Base-by-base conservation (phyloP, 1,140 invertebrate species). In the Halictus rubicundus region DNA sequence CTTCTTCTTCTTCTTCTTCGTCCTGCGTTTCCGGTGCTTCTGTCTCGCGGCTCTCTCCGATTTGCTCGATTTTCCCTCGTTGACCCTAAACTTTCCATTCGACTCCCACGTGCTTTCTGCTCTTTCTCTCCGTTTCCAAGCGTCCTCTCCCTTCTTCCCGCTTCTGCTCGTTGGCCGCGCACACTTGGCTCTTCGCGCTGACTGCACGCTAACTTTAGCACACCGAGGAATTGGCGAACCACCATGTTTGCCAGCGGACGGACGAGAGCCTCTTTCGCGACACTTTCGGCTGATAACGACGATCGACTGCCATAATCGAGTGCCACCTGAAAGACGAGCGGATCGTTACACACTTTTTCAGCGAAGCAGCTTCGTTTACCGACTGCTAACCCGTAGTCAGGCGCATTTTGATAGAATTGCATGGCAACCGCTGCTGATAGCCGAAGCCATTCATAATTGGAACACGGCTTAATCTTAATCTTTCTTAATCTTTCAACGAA, bases 211-310 rank as follows among this genome's bases (percentile, higher is more conserved):
- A 88, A 87, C 73, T 88, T 88, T 85, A 87, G 81, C 80, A 57
- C 66, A 49, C 73, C 64, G 70, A 88, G 82, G 80, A 89, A 87
- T 88, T 88, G 86, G 84, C 86, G 82, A 87, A 86, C 63, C 71
- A 61, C 59, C 59, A 49, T 42, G 70, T 57, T 65, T n/a, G 61
- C 14, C 54, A 46, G 59, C 69, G 21, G 60, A 42, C 57, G 74
- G 65, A 78, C 61, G 60, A 74, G 70, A 85, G 76, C 69, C 32
- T n/a, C 6, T 60, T 52, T 81, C 37, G 52, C 37, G 42, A 71
- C 46, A n/a, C 46, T 39, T n/a, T 14, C 49, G 16, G 49, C 19
- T 52, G 49, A 52, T 52, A 52, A 52, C 49, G 49, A 52, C 0
- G 49, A 16, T 21, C 49, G 14, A 2, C 14, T 10, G 9, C 10